Evolutionary conservation across 2,888 invertebrate genomes (phyloP).

Genomic region (Euzophera pinguis): DNA sequence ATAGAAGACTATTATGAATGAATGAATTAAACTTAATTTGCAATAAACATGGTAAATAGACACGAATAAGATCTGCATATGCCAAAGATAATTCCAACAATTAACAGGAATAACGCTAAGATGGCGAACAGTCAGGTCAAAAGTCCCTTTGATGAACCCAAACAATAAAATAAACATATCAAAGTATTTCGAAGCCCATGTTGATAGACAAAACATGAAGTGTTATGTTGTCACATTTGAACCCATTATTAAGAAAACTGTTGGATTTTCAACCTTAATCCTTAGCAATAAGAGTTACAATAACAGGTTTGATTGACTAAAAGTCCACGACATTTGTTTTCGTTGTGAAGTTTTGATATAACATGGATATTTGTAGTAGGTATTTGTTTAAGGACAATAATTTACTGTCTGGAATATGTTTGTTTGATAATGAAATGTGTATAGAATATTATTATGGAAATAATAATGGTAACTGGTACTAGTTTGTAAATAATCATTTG

Average conservation of each 20-base stretch:
- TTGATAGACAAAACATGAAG: slow-evolving; percentile 43
- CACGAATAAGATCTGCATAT: too few relatives aligned
- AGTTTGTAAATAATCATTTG: too few relatives aligned
- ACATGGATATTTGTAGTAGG: background rate
- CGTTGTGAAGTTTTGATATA: slow-evolving; percentile 37
- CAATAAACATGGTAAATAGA: too few relatives aligned
- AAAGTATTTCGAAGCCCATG: slow-evolving; percentile 7
- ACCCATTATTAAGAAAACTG: slow-evolving; percentile 16
- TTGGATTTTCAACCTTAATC: background rate
- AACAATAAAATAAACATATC: background rate
- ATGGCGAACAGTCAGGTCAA: too few relatives aligned
- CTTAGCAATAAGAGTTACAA: background rate
- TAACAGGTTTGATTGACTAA: background rate
- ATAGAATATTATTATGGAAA: background rate
- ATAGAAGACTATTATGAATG: too few relatives aligned
- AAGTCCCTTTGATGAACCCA: too few relatives aligned
- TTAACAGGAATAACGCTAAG: too few relatives aligned
- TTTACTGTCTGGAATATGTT: slow-evolving; percentile 5
- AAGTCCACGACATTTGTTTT: slow-evolving; percentile 37
- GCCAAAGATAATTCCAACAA: too few relatives aligned
- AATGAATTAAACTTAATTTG: too few relatives aligned
- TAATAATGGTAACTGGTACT: background rate
- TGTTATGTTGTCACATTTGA: slow-evolving; percentile 45
- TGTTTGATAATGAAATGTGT: background rate
- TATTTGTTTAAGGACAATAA: slow-evolving; percentile 7